Conservation (phyloP, 2,797 vertebrate species). For the Pantherophis vulpinus region DNA sequence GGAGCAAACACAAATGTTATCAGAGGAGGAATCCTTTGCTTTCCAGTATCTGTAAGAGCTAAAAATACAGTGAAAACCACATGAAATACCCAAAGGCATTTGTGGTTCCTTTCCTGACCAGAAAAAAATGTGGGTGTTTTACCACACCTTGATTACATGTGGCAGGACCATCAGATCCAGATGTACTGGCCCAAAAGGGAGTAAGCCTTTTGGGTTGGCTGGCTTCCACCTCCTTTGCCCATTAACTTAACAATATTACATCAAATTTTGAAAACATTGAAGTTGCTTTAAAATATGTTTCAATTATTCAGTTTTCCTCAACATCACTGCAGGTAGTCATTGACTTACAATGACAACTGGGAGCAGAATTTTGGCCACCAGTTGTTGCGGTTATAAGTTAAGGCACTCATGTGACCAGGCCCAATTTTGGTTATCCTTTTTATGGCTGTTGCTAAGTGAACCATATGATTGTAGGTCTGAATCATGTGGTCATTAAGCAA, state of each 20-base stretch:
- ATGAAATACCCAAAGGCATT: neutral
- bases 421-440: neutral
- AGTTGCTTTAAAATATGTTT: conserved; percentile 2
- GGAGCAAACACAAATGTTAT: neutral
- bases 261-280: neutral
- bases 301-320: neutral
- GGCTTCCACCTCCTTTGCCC: neutral
- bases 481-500: neutral
- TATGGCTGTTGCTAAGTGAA: neutral
- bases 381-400: neutral
- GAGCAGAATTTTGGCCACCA: neutral
- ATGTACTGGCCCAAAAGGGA: neutral
- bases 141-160: conserved; percentile 9
- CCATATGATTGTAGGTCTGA: neutral
- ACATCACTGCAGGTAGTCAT: neutral
- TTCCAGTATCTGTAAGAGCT: neutral
- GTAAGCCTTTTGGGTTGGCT: neutral
- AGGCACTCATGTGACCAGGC: neutral
- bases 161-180: neutral
- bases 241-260: conserved; percentile 9
- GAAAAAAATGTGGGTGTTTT: neutral
- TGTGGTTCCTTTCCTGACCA: neutral
- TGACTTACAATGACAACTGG: neutral
- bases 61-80: neutral
- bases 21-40: neutral